Evolutionary conservation across 92 coral and sea anemone genomes (phyloP), one percentile per base, ranked within the genome.

Genomic region (Palythoa caribaeorum): DNA sequence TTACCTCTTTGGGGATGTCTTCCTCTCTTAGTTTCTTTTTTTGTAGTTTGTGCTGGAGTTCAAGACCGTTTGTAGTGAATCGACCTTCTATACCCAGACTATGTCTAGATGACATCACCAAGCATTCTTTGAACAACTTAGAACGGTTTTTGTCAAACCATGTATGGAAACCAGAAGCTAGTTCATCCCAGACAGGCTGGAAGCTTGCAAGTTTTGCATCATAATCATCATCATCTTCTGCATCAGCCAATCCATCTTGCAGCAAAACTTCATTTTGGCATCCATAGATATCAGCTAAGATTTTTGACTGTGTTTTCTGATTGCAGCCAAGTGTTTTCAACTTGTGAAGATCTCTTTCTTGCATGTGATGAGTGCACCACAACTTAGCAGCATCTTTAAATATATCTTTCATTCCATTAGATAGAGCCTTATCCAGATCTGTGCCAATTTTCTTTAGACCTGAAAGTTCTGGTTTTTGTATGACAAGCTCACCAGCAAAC

Each of bases 301-400:
- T 77, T 77, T 77, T 88, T 88, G 78, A 71, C 78, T 79, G 88
- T 14, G 92, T 77, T 16, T 77, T 76, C 35, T 85, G 84, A 83
- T 76, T 85, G 62, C 92, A 92, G 57, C 94, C 90, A 78, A 92
- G 90, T 55, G 92, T 68, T 84, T 85, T 88, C 51, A 92, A 71
- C 89, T 92, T 72, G 68, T 88, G 92, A 62, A 86, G 53, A 79
- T 92, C 90, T 16, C 92, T 12, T 15, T 84, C 88, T 60, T 84
- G 90, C 72, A 85, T 87, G 78, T 92, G 96, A 48, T 94, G 93
- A 0, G 93, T 93, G 73, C 94, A 91, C 90, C 87, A 93, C 51
- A 93, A 35, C 2, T 78, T 86, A 11, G 79, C 57, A 5, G 96
- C 96, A n/a, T 83, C 90, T 77, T 65, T 44, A 80, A 93, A 93